Percentiles rank a stretch among this genome's conserved stretches.
Conservation (phyloP, 1,140 invertebrate genomes). For the Archivesica marissinica region DNA sequence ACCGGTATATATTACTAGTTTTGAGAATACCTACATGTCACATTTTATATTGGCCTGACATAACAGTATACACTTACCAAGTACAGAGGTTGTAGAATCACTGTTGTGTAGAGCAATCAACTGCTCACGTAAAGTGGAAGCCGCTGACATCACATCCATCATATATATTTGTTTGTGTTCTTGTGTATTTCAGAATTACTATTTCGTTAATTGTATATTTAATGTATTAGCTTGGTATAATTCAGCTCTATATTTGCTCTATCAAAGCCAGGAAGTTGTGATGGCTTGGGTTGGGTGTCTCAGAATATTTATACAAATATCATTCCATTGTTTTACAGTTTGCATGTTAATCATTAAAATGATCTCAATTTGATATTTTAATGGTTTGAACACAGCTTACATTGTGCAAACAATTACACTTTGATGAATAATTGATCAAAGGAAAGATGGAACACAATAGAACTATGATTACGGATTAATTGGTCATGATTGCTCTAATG, state of each 20-base stretch:
- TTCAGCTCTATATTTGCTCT: neutral
- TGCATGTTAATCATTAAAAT: neutral
- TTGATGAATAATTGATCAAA: neutral
- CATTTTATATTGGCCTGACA: too few relatives aligned
- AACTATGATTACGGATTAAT: neutral
- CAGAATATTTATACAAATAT: neutral
- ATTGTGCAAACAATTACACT: too few relatives aligned
- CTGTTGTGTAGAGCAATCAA: constrained; percentile 3
- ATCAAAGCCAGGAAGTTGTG: neutral
- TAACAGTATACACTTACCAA: neutral
- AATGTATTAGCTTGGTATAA: constrained; percentile 16
- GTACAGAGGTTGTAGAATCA: neutral
- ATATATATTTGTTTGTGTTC: neutral
- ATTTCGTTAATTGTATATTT: too few relatives aligned
- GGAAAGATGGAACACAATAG: neutral
- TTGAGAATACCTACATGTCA: too few relatives aligned
- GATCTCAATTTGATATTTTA: neutral
- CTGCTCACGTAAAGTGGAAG: neutral
- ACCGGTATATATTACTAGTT: too few relatives aligned
- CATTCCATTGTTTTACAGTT: neutral
- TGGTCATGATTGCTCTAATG: neutral
- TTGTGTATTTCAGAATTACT: neutral
- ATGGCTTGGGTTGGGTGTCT: neutral
- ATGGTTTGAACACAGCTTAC: constrained; percentile 4
- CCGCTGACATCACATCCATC: neutral